Conservation (phyloP, 1,140 invertebrate species). For the Lucilia sericata region DNA sequence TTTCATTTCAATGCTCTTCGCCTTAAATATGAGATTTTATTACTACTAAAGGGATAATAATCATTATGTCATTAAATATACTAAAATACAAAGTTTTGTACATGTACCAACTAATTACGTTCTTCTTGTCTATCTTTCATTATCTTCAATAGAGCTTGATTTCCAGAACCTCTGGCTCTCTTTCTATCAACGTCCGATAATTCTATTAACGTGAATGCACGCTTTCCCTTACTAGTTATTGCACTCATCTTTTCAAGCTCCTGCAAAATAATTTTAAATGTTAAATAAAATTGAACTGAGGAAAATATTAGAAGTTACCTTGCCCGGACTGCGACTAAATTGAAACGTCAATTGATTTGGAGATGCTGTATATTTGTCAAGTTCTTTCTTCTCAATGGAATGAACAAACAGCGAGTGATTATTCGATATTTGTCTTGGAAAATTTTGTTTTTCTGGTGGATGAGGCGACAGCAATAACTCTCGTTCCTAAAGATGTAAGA, state of each 20-base stretch:
- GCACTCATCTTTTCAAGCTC: slow-evolving; percentile 66
- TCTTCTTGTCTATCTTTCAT: slow-evolving; percentile 47
- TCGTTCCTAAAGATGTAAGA: slow-evolving; percentile 61
- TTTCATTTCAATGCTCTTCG: slow-evolving; percentile 12
- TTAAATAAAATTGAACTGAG: slow-evolving; percentile 34
- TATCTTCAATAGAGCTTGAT: slow-evolving; percentile 43
- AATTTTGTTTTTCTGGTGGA: slow-evolving; percentile 74
- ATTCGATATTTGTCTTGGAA: slow-evolving; percentile 74
- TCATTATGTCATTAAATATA: slow-evolving; percentile 5
- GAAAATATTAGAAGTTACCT: slow-evolving; percentile 72
- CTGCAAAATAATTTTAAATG: slow-evolving; percentile 47
- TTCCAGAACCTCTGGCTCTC: slow-evolving; percentile 38
- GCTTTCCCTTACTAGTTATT: slow-evolving; percentile 55
- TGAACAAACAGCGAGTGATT: slow-evolving; percentile 78
- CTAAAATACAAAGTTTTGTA: slow-evolving; percentile 33
- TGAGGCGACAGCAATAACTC: slow-evolving; percentile 82
- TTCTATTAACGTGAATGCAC: slow-evolving; percentile 46
- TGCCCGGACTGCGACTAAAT: slow-evolving; percentile 90
- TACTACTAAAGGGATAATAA: not conserved
- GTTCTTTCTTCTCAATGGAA: slow-evolving; percentile 73
- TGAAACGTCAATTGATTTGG: slow-evolving; percentile 80
- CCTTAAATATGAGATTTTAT: slow-evolving; percentile 29
- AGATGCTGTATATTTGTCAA: slow-evolving; percentile 55
- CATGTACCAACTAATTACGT: slow-evolving; percentile 33
- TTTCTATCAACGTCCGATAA: slow-evolving; percentile 28